Conservation (phyloP, 2,888 invertebrate species). For the Leucophenga montana region DNA sequence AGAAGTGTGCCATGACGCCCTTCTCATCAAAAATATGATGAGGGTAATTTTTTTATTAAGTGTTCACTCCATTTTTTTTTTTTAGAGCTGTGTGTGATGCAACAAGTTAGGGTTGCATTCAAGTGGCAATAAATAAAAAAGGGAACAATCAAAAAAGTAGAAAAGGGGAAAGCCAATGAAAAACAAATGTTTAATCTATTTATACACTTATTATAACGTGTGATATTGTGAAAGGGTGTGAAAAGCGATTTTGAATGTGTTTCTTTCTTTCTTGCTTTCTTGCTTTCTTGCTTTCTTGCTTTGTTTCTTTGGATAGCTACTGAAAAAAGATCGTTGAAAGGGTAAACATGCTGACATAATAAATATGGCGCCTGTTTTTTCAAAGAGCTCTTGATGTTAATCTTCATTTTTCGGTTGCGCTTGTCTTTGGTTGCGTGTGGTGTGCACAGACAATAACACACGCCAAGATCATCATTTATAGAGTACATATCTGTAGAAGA, state of each 20-base stretch:
- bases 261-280: neutral
- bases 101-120: constrained; percentile 41
- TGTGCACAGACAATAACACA: constrained; percentile 5
- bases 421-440: neutral
- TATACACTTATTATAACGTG: neutral
- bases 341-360: constrained; percentile 14
- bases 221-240: constrained; percentile 8
- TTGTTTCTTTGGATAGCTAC: too few relatives aligned
- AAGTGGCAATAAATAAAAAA: constrained; percentile 26
- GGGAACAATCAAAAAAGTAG: constrained; percentile 22
- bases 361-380: neutral
- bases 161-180: constrained; percentile 36
- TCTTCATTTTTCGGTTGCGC: neutral
- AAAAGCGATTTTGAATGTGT: constrained; percentile 36
- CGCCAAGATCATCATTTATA: constrained; percentile 4
- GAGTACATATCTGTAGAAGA: neutral
- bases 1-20: constrained; percentile 46
- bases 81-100: constrained; percentile 30
- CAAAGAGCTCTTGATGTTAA: neutral
- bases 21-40: constrained; percentile 51
- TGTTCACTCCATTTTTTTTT: constrained; percentile 7
- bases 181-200: constrained; percentile 19
- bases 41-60: constrained; percentile 49
- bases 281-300: neutral
- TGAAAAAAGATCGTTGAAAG: neutral